phyloP scores from a whole-genome alignment of 2,797 vertebrate genomes.

The Manis crassicaudata region DNA sequence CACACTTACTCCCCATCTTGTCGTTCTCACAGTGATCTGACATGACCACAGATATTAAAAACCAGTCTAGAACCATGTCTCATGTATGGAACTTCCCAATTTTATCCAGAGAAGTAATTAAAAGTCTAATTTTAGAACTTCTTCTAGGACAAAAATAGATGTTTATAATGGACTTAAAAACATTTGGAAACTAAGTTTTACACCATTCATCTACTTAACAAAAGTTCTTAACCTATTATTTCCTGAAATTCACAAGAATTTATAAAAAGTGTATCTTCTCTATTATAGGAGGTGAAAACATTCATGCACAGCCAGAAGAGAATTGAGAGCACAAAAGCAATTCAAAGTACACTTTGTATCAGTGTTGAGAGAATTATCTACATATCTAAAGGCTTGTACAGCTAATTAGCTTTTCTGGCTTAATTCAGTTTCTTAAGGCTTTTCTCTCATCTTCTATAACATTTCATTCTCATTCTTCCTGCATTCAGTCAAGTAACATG shows the following conservation, averaged over 20 bases:
- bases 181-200: background rate
- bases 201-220: background rate
- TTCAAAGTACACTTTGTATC: background rate
- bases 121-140: background rate
- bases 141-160: background rate
- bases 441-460: conserved; percentile 28
- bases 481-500: background rate
- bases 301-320: background rate
- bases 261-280: background rate
- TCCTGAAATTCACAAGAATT: conserved; percentile 34
- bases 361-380: background rate
- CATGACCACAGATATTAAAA: background rate
- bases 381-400: background rate
- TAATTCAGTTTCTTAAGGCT: conserved; percentile 29
- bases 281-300: background rate
- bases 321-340: background rate
- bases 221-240: background rate
- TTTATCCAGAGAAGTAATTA: conserved; percentile 20
- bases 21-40: background rate
- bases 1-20: background rate
- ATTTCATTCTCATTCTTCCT: background rate
- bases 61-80: background rate
- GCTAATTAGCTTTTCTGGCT: background rate
- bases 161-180: background rate
- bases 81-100: background rate